These are phyloP conservation scores for Hypsopygia costalis DNA, from an alignment of 2,888 invertebrate genomes.

Conservation along the genomic window DNA sequence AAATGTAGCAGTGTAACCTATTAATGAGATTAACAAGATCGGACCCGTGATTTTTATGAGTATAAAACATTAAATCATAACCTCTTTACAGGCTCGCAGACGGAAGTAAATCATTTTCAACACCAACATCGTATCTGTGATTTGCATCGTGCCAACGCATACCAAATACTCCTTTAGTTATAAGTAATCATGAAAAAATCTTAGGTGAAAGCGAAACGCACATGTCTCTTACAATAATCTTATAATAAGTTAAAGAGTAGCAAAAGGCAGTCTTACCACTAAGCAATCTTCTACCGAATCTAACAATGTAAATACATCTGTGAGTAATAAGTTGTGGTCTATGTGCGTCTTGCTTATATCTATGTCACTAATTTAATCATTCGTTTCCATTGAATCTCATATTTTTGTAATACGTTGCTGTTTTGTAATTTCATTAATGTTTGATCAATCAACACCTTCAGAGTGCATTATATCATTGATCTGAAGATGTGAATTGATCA, in stretches of 20 bases:
- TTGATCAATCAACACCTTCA: too few species aligned
- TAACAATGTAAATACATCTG: too few species aligned
- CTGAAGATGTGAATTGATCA: conserved; percentile 4
- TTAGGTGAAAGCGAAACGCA: conserved; percentile 29
- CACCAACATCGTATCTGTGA: conserved; percentile 32
- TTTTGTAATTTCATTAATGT: conserved; percentile 6
- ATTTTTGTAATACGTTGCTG: conserved; percentile 9
- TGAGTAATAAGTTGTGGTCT: too few species aligned
- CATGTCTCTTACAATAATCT: conserved; percentile 1
- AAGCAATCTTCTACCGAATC: too few species aligned
- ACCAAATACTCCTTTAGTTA: conserved; percentile 9
- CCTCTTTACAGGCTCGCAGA: conserved; percentile 54
- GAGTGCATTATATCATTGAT: too few species aligned
- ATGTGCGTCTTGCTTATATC: conserved; percentile 3
- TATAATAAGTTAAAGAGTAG: background rate
- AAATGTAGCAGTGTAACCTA: too few species aligned
- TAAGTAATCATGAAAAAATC: background rate
- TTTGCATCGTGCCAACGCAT: conserved; percentile 14
- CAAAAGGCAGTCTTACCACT: too few species aligned
- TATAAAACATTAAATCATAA: too few species aligned
- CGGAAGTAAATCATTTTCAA: conserved; percentile 43
- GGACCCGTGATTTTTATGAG: too few species aligned
- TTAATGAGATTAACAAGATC: too few species aligned
- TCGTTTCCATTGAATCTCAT: conserved; percentile 1
- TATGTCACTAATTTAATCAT: conserved; percentile 6